Evolutionary conservation across 2,888 invertebrate species (phyloP).

Genomic region (Campaea margaritaria): DNA sequence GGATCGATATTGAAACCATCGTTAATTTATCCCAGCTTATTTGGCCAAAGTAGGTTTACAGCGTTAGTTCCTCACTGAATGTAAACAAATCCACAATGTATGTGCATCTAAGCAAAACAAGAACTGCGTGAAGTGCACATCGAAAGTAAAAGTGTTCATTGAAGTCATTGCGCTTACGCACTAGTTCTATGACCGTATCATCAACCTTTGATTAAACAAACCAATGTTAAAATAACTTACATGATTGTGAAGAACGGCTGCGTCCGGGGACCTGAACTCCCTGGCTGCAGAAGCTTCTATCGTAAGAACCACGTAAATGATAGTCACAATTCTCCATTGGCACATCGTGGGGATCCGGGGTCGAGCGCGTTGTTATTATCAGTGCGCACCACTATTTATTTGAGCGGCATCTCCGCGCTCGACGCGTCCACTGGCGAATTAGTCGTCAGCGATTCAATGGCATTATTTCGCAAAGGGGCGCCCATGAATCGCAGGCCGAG

Average conservation of each 20-base stretch:
- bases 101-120: conserved; percentile 18
- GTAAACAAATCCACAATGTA: conserved; percentile 1
- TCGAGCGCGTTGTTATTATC: conserved; percentile 54
- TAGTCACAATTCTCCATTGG: conserved; percentile 78
- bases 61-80: not conserved
- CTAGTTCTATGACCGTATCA: conserved; percentile 30
- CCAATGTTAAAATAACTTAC: conserved; percentile 58
- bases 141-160: conserved; percentile 79
- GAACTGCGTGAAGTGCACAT: conserved; percentile 31
- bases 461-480: conserved; percentile 78
- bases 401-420: conserved; percentile 75
- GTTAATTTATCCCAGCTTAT: no score
- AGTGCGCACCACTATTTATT: conserved; percentile 71
- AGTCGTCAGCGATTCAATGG: conserved; percentile 69
- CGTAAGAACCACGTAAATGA: conserved; percentile 71
- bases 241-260: conserved; percentile 65
- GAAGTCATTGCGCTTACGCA: conserved; percentile 38
- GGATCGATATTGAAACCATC: no score
- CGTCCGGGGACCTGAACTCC: conserved; percentile 63
- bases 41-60: not conserved
- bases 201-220: conserved; percentile 4
- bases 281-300: conserved; percentile 56
- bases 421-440: conserved; percentile 71
- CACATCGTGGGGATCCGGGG: conserved; percentile 74
- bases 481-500: conserved; percentile 72